Percentiles rank a stretch among this genome's conserved stretches.
phyloP scores from a whole-genome alignment of 2,797 vertebrate genomes.

The Gorsachius magnificus region DNA sequence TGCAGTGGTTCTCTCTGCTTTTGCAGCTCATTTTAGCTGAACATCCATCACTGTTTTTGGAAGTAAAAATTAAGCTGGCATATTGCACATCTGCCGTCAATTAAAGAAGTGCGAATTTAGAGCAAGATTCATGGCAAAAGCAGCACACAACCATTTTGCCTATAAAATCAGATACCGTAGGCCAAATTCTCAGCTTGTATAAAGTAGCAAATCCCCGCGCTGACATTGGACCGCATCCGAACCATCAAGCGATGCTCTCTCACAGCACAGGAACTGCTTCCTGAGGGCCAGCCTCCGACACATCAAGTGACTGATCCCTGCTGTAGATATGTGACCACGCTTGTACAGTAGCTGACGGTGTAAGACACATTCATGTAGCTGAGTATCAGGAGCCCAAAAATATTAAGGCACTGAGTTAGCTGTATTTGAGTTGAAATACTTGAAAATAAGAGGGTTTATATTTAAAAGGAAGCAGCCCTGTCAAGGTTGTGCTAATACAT shows the following conservation, averaged over 20 bases:
- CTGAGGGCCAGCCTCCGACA: neutral
- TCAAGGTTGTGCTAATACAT: neutral
- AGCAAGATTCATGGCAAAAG: neutral
- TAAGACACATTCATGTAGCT: neutral
- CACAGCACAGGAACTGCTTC: neutral
- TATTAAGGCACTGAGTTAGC: neutral
- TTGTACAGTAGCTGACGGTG: neutral
- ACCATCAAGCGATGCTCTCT: neutral
- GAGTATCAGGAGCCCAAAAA: neutral
- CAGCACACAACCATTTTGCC: neutral
- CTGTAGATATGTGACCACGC: neutral
- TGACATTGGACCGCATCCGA: neutral
- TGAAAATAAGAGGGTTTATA: neutral
- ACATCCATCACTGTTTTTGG: neutral
- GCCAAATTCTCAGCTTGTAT: neutral
- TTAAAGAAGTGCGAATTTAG: neutral
- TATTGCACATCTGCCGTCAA: neutral
- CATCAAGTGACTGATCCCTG: neutral
- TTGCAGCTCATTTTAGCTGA: neutral
- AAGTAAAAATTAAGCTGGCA: neutral
- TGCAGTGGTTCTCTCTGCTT: neutral
- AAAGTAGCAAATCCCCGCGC: neutral
- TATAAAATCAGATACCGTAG: neutral
- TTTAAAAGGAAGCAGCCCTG: neutral
- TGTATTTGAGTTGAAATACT: neutral